Evolutionary conservation across 2,888 invertebrate species (phyloP).

Genomic region (Athripsodes cinereus): DNA sequence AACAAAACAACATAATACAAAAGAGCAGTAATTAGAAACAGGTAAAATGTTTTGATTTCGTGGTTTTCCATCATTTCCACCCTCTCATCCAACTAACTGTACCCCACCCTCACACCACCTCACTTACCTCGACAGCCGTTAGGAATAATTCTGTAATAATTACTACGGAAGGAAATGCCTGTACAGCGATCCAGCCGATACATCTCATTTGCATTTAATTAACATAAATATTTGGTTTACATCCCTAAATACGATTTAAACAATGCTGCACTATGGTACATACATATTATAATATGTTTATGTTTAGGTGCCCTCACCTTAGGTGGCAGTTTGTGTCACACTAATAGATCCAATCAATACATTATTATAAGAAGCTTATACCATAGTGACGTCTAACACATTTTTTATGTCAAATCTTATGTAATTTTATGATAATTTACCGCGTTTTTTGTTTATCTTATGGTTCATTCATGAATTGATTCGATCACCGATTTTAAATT

Average conservation of each 20-base stretch:
- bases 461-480: too few relatives aligned
- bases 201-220: conserved; percentile 28
- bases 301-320: too few relatives aligned
- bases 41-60: conserved; percentile 2
- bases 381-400: too few relatives aligned
- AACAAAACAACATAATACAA: too few relatives aligned
- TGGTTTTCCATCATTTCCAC: neutral
- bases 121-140: conserved; percentile 21
- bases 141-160: conserved; percentile 27
- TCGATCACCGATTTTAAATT: too few relatives aligned
- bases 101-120: neutral
- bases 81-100: neutral
- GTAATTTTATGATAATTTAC: too few relatives aligned
- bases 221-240: conserved; percentile 26
- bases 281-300: too few relatives aligned
- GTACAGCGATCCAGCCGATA: conserved; percentile 25
- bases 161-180: conserved; percentile 27
- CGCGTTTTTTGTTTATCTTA: too few relatives aligned
- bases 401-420: too few relatives aligned
- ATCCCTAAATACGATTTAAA: conserved; percentile 7
- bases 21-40: neutral
- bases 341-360: too few relatives aligned
- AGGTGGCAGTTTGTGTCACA: too few relatives aligned
- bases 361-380: too few relatives aligned
- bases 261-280: neutral